Conservation (phyloP, 2,797 vertebrate species). For the Sylvia borin region DNA sequence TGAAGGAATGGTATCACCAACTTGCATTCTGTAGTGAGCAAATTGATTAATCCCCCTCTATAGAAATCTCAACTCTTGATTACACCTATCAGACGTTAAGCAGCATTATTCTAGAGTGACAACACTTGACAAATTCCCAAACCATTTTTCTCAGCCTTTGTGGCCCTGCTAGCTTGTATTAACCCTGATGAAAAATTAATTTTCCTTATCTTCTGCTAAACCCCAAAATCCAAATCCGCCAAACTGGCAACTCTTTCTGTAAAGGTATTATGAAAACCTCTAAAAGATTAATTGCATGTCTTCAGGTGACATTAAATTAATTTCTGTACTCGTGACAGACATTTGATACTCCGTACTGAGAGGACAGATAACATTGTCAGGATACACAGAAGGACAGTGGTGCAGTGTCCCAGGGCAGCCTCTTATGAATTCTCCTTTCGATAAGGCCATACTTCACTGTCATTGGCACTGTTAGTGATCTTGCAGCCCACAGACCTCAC, state of each 20-base stretch:
- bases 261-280: constrained; percentile 94
- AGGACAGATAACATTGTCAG: constrained; percentile 97
- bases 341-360: constrained; percentile 82
- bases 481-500: constrained; percentile 79
- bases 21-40: constrained; percentile 86
- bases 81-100: constrained; percentile 92
- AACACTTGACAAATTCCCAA: constrained; percentile 94
- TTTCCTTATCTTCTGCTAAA: constrained; percentile 98
- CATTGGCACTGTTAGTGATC: constrained; percentile 72
- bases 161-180: constrained; percentile 90
- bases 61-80: constrained; percentile 95
- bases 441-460: constrained; percentile 80
- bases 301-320: constrained; percentile 94
- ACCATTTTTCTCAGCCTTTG: constrained; percentile 86
- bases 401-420: constrained; percentile 85
- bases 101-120: constrained; percentile 95
- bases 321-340: constrained; percentile 91
- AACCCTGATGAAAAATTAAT: constrained; percentile 99
- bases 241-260: constrained; percentile 95
- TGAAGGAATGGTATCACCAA: constrained; percentile 84
- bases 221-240: constrained; percentile 97
- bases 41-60: constrained; percentile 96
- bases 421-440: constrained; percentile 83
- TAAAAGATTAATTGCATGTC: constrained; percentile 98
- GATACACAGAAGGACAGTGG: constrained; percentile 87